Evolutionary conservation across 2,888 invertebrate genomes (phyloP), one percentile per base, ranked within the genome.

Genomic region (Sarcophaga subvicina): DNA sequence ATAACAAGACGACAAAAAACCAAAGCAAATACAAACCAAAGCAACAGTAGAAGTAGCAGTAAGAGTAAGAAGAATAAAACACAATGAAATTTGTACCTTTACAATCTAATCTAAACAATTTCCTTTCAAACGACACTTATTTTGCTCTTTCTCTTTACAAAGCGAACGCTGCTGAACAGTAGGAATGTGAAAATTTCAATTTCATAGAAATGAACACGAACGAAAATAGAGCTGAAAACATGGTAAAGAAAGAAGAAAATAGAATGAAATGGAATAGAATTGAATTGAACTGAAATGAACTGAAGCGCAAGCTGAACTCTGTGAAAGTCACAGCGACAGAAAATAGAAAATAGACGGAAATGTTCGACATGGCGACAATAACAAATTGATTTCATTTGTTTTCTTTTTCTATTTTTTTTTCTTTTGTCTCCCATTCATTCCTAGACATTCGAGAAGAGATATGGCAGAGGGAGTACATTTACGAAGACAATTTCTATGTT

Each of bases 381-480:
- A 90, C 89, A 91, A 91, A 91, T 91, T 91, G 91, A 91, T 90
- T 91, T 91, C 90, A 88, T 87, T 87, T 90, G 87, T 89, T 25
- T 77, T 64, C 10, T 27, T 71, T 12, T 66, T 22, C 6, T 54
- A 14, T 59, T 25, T 70, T 47, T 20, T 70, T n/a, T 54, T 79
- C 45, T 3, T 37, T 54, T 60, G 17, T 59, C 60, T 62, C n/a
- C 14, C 1, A 27, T 20, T 20, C 71, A 66, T n/a, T 54, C 22
- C 17, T 14, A 54, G 54, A 17, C 8, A 2, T 37, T 37, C 37
- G 10, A 10, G 37, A 2, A 37, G 37, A 37, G 37, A 8, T 1
- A 37, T 37, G 10, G 37, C 37, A 37, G 37, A 37, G 37, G 3
- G 37, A 37, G 3, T 0, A 37, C 8, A 6, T 37, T 37, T 8